These are phyloP conservation scores for Pogonus chalceus DNA, from an alignment of 1,140 invertebrate genomes.

Conservation along the genomic window DNA sequence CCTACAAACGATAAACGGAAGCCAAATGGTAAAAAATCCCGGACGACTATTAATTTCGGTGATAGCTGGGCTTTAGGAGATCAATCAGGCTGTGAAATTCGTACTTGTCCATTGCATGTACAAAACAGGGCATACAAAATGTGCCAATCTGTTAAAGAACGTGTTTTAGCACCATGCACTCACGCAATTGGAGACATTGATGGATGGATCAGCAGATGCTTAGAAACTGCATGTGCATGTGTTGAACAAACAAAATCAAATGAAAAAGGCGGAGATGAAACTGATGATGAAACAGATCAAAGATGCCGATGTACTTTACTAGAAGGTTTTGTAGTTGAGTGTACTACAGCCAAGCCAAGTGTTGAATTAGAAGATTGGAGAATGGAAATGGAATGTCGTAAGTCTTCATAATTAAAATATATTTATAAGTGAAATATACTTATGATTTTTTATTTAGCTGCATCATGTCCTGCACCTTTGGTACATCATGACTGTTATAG, in stretches of 20 bases:
- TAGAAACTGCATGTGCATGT: conserved; percentile 64
- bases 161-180: conserved; percentile 53
- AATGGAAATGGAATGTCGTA: conserved; percentile 55
- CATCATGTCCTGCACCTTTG: conserved; percentile 56
- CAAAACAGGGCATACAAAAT: conserved; percentile 52
- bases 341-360: conserved; percentile 48
- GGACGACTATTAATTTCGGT: conserved; percentile 59
- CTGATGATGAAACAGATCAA: conserved; percentile 27
- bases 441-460: conserved; percentile 39
- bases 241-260: conserved; percentile 35
- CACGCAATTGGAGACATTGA: conserved; percentile 48
- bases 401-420: conserved; percentile 28
- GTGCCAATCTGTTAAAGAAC: conserved; percentile 46
- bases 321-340: conserved; percentile 59
- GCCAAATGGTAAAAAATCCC: conserved; percentile 51
- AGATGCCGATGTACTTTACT: conserved; percentile 59
- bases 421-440: background rate
- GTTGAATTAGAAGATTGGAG: conserved; percentile 61
- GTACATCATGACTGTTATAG: conserved; percentile 72
- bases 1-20: conserved; percentile 54
- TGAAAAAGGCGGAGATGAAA: conserved; percentile 31
- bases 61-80: conserved; percentile 55
- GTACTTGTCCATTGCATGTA: conserved; percentile 43
- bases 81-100: conserved; percentile 42
- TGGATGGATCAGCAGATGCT: conserved; percentile 56